Percentiles rank a stretch among this genome's conserved stretches.
These are phyloP conservation scores for Rafetus swinhoei DNA, from an alignment of 2,113 vertebrate genomes.

Conservation along the genomic window DNA sequence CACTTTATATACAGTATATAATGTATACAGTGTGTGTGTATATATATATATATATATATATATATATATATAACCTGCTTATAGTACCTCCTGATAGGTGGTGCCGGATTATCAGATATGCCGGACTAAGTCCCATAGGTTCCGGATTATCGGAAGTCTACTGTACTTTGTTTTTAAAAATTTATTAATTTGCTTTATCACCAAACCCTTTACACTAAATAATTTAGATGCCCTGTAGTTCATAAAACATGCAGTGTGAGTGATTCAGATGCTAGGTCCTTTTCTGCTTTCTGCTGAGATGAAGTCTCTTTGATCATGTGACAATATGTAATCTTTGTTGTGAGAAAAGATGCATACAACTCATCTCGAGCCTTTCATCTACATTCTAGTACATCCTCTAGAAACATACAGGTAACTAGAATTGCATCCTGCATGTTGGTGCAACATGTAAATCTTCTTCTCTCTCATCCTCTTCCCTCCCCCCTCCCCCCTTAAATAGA, in stretches of 20 bases:
- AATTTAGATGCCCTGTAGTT: not conserved
- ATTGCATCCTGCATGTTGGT: not conserved
- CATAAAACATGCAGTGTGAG: not conserved
- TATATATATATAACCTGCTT: too few species aligned
- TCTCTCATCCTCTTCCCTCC: not conserved
- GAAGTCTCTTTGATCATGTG: rapidly evolving
- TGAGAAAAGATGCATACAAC: not conserved
- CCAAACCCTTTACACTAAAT: not conserved
- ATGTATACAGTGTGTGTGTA: too few species aligned
- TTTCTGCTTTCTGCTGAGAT: not conserved
- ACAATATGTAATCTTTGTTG: not conserved
- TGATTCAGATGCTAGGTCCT: not conserved
- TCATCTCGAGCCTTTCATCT: not conserved
- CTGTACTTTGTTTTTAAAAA: not conserved
- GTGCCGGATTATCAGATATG: too few species aligned
- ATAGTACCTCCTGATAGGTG: too few species aligned
- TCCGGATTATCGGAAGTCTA: too few species aligned
- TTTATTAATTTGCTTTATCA: not conserved
- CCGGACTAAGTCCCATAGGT: too few species aligned
- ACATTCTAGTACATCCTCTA: not conserved
- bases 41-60: too few species aligned
- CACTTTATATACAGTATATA: too few species aligned
- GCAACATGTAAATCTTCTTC: not conserved
- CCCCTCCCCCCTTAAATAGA: not conserved
- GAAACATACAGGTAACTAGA: not conserved